Base-by-base conservation (phyloP, 2,888 invertebrate genomes). In the Rhagium mordax region DNA sequence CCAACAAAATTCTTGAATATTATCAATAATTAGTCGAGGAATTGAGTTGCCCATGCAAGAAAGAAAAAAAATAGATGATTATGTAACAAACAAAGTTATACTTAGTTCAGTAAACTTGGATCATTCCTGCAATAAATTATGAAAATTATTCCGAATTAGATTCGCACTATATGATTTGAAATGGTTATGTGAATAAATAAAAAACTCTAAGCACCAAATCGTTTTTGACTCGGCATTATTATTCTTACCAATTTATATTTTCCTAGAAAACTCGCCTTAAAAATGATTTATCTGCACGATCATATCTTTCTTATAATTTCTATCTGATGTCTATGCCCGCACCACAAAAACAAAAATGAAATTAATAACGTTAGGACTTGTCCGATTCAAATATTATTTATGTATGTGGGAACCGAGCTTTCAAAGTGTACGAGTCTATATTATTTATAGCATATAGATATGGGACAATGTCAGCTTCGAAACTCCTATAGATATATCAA, bases 401-500 rank as follows among this genome's bases (percentile, higher is more conserved):
- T 78, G 57, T 65, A 65, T 72, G 62, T 76, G 75, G 74, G 74
- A 76, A 74, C 71, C 48, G 27, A 10, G 62, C 49, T 48, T 48
- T 48, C 62, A 24, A 20, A 55, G 21, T 60, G 51, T 71, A 68
- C 53, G 71, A 67, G 61, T 51, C 61, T 57, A 27, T 62, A 59
- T 69, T 70, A 76, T 75, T 73, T 75, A 76, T 76, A 51, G 71
- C 53, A 61, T 66, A 70, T 72, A 73, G 65, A 53, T 53, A 29
- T 71, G 71, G 71, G 73, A 75, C 74, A 74, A 61, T 73, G 75
- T 77, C 75, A 77, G 70, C 71, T 77, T 61, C 57, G 74, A 75
- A 73, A 74, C 72, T 72, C 74, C 66, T 79, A 71, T 73, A 75
- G 75, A 76, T 78, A 76, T 75, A 78, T 78, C 75, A 75, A 74